A percentile compares a stretch with the other conserved stretches of the same genome.
Conservation (phyloP, 2,113 vertebrate genomes). For the Rhineura floridana region DNA sequence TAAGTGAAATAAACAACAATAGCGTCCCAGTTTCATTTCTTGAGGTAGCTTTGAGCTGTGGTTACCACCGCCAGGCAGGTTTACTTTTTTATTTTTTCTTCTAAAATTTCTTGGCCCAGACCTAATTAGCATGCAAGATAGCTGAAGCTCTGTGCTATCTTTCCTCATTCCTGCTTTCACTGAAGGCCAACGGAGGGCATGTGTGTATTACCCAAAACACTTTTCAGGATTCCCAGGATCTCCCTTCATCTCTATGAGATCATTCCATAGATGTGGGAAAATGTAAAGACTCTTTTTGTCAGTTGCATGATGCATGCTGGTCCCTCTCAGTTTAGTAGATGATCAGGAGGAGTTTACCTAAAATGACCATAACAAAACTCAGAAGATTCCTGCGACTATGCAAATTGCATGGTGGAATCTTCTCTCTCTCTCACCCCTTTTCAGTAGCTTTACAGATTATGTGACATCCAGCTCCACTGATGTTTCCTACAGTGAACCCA, state of each 20-base stretch:
- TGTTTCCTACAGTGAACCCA: not conserved
- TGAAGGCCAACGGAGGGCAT: conserved; percentile 23
- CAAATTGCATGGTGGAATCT: not conserved
- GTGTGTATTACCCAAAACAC: not conserved
- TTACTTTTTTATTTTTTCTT: not conserved
- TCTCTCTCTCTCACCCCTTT: not conserved
- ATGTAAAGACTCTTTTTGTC: not conserved
- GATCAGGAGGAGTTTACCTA: not conserved
- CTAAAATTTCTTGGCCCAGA: not conserved
- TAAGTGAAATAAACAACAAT: not conserved
- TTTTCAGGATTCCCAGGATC: conserved; percentile 15
- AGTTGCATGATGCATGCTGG: not conserved
- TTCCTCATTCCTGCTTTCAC: not conserved
- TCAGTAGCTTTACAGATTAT: not conserved
- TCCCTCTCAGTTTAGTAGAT: not conserved
- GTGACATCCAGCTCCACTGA: not conserved
- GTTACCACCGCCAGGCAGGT: not conserved
- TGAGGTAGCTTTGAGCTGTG: not conserved
- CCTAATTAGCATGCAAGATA: not conserved
- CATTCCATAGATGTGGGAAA: not conserved
- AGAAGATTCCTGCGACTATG: not conserved
- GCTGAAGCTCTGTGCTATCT: not conserved
- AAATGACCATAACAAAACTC: not conserved
- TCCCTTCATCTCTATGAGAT: not conserved
- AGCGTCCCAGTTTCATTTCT: conserved; percentile 7